Conservation (phyloP, 2,113 vertebrate genomes). For the Progne subis region DNA sequence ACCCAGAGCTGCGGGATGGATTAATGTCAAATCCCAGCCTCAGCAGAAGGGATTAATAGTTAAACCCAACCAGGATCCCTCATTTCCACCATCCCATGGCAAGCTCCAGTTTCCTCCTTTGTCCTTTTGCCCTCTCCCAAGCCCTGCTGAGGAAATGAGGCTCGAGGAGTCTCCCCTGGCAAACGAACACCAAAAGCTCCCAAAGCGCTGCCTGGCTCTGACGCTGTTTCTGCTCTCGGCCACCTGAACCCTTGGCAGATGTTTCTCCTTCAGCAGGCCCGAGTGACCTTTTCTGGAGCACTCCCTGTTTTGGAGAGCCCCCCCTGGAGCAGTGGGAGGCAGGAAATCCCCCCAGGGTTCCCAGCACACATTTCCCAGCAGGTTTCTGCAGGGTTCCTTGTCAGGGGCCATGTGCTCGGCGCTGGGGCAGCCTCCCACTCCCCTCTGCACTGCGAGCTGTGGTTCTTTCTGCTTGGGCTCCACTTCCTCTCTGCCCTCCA, state of each 20-base stretch:
- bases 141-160: background rate
- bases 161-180: background rate
- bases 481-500: constrained; percentile 19
- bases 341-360: constrained; percentile 57
- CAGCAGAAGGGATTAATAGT: background rate
- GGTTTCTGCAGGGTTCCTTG: background rate
- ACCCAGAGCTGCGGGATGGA: background rate
- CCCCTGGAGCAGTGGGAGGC: constrained; percentile 7
- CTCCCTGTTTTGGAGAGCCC: constrained; percentile 12
- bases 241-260: background rate
- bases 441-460: background rate
- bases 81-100: background rate
- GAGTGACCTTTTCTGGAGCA: background rate
- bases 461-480: background rate
- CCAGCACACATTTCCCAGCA: constrained; percentile 16
- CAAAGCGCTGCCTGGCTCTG: background rate
- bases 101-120: background rate
- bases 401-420: background rate
- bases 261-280: background rate
- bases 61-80: background rate
- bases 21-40: background rate
- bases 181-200: background rate
- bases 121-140: background rate
- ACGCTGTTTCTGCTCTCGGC: background rate
- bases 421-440: background rate